Base-by-base conservation (phyloP, 2,113 vertebrate genomes). In the Phycodurus eques region DNA sequence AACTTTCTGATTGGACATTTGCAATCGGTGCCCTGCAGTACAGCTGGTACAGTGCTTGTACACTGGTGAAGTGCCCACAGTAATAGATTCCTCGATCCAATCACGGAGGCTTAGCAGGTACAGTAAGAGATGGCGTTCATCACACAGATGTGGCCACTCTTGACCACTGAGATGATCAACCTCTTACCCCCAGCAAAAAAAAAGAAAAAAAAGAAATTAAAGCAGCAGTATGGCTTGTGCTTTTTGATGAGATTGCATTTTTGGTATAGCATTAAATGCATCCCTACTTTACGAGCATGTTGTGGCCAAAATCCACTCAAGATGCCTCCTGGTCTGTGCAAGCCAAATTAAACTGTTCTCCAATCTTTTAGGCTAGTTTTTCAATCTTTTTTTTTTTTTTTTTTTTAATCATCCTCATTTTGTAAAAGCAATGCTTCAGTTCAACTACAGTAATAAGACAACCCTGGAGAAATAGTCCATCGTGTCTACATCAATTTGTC, bases 81-180 rank as follows among this genome's bases (percentile, higher is more conserved):
- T 69, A 77, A 71, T 73, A 59, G 46, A 76, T 70, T 75, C 67
- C 46, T 43, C 57, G 61, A 91, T 91, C 87, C 87, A 88, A 88
- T 92, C 90, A 84, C 43, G 64, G 65, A 71, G 71, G 85, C 82
- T 90, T 83, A 88, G 70, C 68, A 57, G 79, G 87, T 47, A 47
- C 64, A 31, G 64, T 44, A 82, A 67, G 75, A 75, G 85, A 81
- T 74, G 63, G 67, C 79, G 44, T 83, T 88, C 82, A 86, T 81
- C 78, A 74, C 80, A 85, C 89, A 90, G 88, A 92, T 90, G 89
- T 81, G 75, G 68, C 78, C 82, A 79, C 79, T 88, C 83, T 83
- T 22, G 54, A 76, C 67, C 33, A 63, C 61, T 46, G 73, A 53
- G 62, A 79, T 75, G 77, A 88, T 83, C 77, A 76, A 69, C 74